Base-by-base conservation (phyloP, 2,888 invertebrate species). In the Temnothorax rugatulus region DNA sequence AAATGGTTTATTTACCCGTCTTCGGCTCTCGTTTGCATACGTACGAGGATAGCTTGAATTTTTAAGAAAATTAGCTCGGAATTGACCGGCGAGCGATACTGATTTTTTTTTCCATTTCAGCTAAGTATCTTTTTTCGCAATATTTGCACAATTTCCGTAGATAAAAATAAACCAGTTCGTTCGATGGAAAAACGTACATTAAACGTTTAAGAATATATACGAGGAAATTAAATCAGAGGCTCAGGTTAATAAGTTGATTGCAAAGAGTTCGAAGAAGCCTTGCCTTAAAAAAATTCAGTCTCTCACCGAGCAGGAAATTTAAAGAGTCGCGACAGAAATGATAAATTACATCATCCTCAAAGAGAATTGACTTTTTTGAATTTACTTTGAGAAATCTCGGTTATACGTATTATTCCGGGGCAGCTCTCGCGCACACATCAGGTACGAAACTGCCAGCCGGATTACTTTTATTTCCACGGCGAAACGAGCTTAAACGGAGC, bases 1-100 rank as follows among this genome's bases (percentile, higher is more conserved):
- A 75, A 86, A 84, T 57, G 84, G 38, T 85, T 84, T 84, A 75
- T 85, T 85, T 86, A 81, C 74, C 34, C 81, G 29, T 64, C 44
- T 52, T 44, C 63, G n/a, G 38, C n/a, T 63, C 71, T 61, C 57
- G 57, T 71, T 81, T 68, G 64, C 75, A 76, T 54, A 52, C 63
- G 47, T 47, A 79, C 21, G 47, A 38, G 50, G 2, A 38, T 18
- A 59, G 7, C 2, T 47, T 21, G 4, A 47, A 59, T 81, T 64
- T 76, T 71, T 38, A 61, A 81, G 59, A 71, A 81, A 81, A 81
- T 81, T 81, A 18, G 38, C 11, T 50, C 38, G 11, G 15, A 29
- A 15, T 44, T 77, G n/a, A 47, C 34, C n/a, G 9, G 29, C 21
- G 52, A 21, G 34, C 15, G 34, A 50, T 29, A 44, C n/a, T 2